Base-by-base conservation (phyloP, 2,797 vertebrate genomes). In the Eupleurogrammus muticus region DNA sequence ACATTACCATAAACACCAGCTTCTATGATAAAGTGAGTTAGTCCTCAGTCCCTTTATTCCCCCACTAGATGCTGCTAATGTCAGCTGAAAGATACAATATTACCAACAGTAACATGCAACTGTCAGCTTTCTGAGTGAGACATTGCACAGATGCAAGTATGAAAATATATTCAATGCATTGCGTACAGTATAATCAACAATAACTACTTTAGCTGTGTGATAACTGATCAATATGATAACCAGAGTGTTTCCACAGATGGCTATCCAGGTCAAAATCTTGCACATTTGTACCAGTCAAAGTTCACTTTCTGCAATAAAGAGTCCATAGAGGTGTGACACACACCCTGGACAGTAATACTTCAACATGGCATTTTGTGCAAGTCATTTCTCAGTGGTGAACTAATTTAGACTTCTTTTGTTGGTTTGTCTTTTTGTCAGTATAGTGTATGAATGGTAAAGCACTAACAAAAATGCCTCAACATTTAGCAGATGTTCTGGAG, bases 401-500 rank as follows among this genome's bases (percentile, higher is more conserved):
- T 16, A 14, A 40, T 58, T 23, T 10, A 5, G 23, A 2, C 23
- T 24, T 4, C 14, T 19, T 14, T 49, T 24, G 11, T 40, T 20
- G 11, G 0, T 2, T 32, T 56, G 52, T 40, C 24, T 9, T 47
- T 56, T 13, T 42, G n/a, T 10, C 4, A 23, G 16, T 53, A 1
- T 5, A 42, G 17, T 17, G 17, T 16, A 9, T 34, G 5, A 38
- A 23, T 19, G 8, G 35, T 11, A 9, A 62, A 61, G 32, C 49
- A 2, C 34, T 66, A 3, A 21, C 14, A 82, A 83, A n/a, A 65
- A 94, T 94, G 93, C 4, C 90, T 71, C 62, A 70, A 38, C 65
- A 56, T 73, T 66, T 91, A 49, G 49, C 66, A 59, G 88, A 90
- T 13, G 89, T 94, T 74, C 81, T 95, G 82, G 92, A 92, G 74